These are phyloP conservation scores for Ooceraea biroi DNA, from an alignment of 1,140 invertebrate genomes.

Conservation along the genomic window DNA sequence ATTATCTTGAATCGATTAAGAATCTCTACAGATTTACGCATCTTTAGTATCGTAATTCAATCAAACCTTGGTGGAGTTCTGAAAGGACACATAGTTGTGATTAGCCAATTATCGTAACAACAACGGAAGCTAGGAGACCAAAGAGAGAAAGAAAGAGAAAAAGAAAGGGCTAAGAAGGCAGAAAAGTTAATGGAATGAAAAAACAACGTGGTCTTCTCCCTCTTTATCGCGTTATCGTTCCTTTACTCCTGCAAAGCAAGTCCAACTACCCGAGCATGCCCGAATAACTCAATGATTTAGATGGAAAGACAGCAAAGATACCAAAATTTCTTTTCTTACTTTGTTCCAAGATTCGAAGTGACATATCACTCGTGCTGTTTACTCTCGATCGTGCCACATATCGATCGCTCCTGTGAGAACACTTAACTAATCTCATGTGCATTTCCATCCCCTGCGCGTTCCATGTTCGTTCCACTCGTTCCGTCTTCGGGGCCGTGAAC, in stretches of 20 bases:
- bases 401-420: slow-evolving; percentile 16
- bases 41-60: neutral
- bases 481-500: slow-evolving; percentile 42
- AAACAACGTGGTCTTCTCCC: neutral
- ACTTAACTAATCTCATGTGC: slow-evolving; percentile 53
- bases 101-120: slow-evolving; percentile 43
- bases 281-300: slow-evolving; percentile 65
- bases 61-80: slow-evolving; percentile 1
- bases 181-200: slow-evolving; percentile 55
- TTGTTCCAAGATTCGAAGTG: slow-evolving; percentile 4
- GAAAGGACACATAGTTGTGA: slow-evolving; percentile 25
- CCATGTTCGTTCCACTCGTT: neutral
- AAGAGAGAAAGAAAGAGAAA: neutral
- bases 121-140: slow-evolving; percentile 40
- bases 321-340: slow-evolving; percentile 43
- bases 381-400: slow-evolving; percentile 49
- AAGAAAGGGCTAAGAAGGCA: slow-evolving; percentile 12
- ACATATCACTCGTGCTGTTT: slow-evolving; percentile 65
- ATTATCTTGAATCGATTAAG: neutral
- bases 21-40: neutral
- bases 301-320: slow-evolving; percentile 39
- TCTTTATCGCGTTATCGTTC: slow-evolving; percentile 33
- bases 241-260: slow-evolving; percentile 25
- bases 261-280: slow-evolving; percentile 29
- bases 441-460: slow-evolving; percentile 19